phyloP scores from a whole-genome alignment of 2,113 vertebrate species.

The Corvus cornix region DNA sequence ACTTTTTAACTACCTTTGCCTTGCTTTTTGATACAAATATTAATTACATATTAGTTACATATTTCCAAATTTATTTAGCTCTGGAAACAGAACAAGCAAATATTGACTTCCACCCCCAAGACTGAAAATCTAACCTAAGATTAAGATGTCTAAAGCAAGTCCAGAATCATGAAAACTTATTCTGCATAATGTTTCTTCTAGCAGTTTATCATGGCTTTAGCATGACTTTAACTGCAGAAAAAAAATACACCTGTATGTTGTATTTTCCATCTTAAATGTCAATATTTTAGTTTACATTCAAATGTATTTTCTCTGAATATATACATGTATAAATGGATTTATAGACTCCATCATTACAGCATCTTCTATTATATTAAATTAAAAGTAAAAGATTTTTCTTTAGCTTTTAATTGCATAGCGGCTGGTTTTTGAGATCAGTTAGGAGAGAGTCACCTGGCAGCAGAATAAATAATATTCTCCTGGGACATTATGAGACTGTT shows the following conservation, averaged over 20 bases:
- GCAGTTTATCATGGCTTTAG: not conserved
- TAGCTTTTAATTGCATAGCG: not conserved
- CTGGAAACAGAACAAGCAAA: not conserved
- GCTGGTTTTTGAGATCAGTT: not conserved
- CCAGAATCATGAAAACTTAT: not conserved
- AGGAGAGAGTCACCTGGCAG: not conserved
- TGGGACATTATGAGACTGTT: not conserved
- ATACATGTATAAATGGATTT: not conserved
- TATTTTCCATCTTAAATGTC: not conserved
- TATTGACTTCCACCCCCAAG: not conserved
- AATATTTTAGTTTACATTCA: not conserved
- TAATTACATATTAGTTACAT: not conserved
- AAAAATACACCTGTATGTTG: not conserved
- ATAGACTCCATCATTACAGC: not conserved
- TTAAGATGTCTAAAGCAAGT: not conserved
- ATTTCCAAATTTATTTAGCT: not conserved
- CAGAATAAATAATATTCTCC: not conserved
- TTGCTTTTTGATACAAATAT: not conserved
- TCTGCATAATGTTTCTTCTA: not conserved
- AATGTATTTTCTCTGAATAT: not conserved
- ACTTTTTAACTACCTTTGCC: not conserved
- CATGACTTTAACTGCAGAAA: not conserved
- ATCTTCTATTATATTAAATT: not conserved
- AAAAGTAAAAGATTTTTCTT: not conserved
- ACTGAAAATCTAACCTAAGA: not conserved